phyloP scores from a whole-genome alignment of 2,888 invertebrate species.

The Dasysyrphus albostriatus region DNA sequence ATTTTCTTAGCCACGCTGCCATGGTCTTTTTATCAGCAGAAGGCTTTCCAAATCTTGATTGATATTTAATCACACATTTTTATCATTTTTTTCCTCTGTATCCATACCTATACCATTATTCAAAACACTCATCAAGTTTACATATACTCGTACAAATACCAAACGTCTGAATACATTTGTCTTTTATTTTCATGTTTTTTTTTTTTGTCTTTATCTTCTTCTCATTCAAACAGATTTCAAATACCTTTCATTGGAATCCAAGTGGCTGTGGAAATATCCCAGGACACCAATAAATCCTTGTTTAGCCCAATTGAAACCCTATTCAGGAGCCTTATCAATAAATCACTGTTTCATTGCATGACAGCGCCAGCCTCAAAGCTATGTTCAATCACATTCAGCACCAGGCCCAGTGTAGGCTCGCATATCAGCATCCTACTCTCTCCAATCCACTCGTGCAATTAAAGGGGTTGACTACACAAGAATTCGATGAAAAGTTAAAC shows the following conservation, averaged over 20 bases:
- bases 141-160: conserved; percentile 1
- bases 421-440: conserved; percentile 37
- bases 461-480: conserved; percentile 62
- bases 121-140: conserved; percentile 13
- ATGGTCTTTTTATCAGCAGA: not conserved
- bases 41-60: not conserved
- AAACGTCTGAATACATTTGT: conserved; percentile 10
- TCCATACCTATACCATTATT: conserved; percentile 2
- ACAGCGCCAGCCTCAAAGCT: conserved; percentile 49
- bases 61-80: conserved; percentile 11
- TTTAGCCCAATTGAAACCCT: conserved; percentile 66
- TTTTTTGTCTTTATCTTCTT: conserved; percentile 5
- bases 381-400: conserved; percentile 52
- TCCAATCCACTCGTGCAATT: conserved; percentile 52
- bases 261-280: conserved; percentile 60
- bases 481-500: conserved; percentile 55
- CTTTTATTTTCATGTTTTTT: not conserved
- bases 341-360: conserved; percentile 65
- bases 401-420: conserved; percentile 12
- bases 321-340: conserved; percentile 60
- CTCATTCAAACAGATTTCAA: conserved; percentile 47
- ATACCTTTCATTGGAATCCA: conserved; percentile 60
- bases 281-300: conserved; percentile 62
- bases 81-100: not conserved
- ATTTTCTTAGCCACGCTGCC: not conserved